These are phyloP conservation scores for Crotalus tigris DNA, from an alignment of 2,113 vertebrate genomes.

Conservation along the genomic window DNA sequence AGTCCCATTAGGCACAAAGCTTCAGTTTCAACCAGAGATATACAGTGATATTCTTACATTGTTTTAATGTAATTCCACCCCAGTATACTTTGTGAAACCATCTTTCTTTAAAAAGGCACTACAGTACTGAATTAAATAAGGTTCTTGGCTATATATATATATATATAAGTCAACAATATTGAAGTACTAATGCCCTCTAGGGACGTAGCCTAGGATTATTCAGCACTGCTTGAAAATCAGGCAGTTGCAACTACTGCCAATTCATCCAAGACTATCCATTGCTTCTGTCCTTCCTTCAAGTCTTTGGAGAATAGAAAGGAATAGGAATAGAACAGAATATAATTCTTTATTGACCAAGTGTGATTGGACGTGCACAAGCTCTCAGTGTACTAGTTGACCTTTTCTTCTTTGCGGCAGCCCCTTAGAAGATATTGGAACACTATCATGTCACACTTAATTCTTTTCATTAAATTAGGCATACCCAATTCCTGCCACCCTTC, in stretches of 20 bases:
- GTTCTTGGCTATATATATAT: neutral
- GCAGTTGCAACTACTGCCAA: neutral
- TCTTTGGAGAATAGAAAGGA: neutral
- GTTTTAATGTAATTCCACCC: neutral
- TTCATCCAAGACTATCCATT: neutral
- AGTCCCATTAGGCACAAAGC: neutral
- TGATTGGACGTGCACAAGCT: too few species aligned
- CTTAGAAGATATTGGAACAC: neutral
- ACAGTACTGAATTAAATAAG: neutral
- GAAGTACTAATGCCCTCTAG: constrained; percentile 7
- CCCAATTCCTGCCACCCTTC: neutral
- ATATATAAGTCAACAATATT: neutral
- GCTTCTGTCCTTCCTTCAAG: neutral
- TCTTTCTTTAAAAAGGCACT: neutral
- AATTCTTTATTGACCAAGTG: too few species aligned
- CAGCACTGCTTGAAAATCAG: neutral
- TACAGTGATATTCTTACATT: neutral
- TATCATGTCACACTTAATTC: neutral
- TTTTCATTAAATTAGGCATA: neutral
- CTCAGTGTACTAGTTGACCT: too few species aligned
- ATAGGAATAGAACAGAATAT: too few species aligned
- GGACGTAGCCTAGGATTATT: neutral
- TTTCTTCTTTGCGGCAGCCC: neutral
- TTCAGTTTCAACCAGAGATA: neutral
- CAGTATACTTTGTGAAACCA: neutral